Conservation (phyloP, 2,888 invertebrate species). For the Imbricaverruca yamaguchii region DNA sequence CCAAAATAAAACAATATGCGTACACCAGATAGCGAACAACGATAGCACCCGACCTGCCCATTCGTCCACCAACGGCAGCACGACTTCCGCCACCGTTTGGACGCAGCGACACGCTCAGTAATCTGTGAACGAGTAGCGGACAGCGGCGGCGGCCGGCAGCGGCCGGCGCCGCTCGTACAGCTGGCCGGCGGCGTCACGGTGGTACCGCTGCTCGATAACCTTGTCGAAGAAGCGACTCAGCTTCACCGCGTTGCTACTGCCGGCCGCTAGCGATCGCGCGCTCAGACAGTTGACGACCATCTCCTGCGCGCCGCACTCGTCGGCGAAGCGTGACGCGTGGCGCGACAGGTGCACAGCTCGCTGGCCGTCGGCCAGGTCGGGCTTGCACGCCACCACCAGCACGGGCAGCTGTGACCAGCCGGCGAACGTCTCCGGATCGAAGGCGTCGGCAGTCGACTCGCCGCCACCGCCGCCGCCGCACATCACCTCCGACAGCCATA, state of each 20-base stretch:
- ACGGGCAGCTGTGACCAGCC: conserved; percentile 69
- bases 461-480: conserved; percentile 50
- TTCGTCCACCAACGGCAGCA: too few species aligned
- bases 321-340: conserved; percentile 58
- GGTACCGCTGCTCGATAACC: conserved; percentile 46
- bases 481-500: conserved; percentile 86
- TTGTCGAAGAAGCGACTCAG: conserved; percentile 90
- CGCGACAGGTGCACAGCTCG: conserved; percentile 54
- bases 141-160: conserved; percentile 27
- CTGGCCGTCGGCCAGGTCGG: conserved; percentile 71
- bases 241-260: conserved; percentile 88
- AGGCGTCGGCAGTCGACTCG: neutral
- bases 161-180: conserved; percentile 31
- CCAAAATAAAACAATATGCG: too few species aligned
- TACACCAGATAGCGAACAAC: too few species aligned
- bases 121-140: conserved; percentile 28
- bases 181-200: conserved; percentile 13
- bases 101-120: conserved; percentile 25
- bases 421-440: conserved; percentile 9
- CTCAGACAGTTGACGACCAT: conserved; percentile 67
- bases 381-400: conserved; percentile 87
- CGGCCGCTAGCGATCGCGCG: conserved; percentile 78
- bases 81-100: too few species aligned
- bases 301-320: conserved; percentile 89
- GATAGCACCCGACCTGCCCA: too few species aligned